phyloP scores from a whole-genome alignment of 1,140 invertebrate genomes.

The Metaphire vulgaris region DNA sequence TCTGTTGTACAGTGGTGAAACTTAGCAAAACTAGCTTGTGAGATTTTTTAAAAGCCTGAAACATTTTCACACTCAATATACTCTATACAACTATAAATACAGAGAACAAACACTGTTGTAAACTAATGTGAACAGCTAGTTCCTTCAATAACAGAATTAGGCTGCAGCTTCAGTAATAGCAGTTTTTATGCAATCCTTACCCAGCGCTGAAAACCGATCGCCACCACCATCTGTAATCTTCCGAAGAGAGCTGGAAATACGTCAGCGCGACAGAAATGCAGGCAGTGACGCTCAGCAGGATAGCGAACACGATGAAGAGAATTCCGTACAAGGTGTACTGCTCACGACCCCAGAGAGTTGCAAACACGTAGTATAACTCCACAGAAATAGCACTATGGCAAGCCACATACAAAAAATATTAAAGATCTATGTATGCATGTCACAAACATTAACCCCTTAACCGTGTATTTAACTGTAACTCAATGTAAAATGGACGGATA shows the following conservation, averaged over 20 bases:
- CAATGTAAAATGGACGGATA: too few relatives aligned
- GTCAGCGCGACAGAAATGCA: conserved; percentile 57
- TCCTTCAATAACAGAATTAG: too few relatives aligned
- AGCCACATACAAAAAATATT: neutral
- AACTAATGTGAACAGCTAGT: conserved; percentile 28
- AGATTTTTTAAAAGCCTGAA: too few relatives aligned
- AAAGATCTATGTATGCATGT: too few relatives aligned
- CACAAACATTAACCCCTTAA: too few relatives aligned
- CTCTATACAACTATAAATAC: too few relatives aligned
- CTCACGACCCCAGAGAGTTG: conserved; percentile 57
- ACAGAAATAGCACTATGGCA: conserved; percentile 56
- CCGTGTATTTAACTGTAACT: too few relatives aligned
- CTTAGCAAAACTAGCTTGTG: too few relatives aligned
- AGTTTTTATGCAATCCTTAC: too few relatives aligned
- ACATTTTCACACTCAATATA: too few relatives aligned
- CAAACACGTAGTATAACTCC: conserved; percentile 58
- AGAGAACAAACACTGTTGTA: neutral
- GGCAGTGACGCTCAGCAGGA: conserved; percentile 55
- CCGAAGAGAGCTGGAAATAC: conserved; percentile 56
- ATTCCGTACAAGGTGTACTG: conserved; percentile 56
- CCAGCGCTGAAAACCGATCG: conserved; percentile 54
- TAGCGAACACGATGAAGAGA: conserved; percentile 55
- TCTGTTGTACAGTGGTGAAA: too few relatives aligned
- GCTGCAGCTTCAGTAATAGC: too few relatives aligned
- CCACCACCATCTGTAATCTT: conserved; percentile 60